phyloP scores from a whole-genome alignment of 2,888 invertebrate genomes.

The Thymelicus acteon region DNA sequence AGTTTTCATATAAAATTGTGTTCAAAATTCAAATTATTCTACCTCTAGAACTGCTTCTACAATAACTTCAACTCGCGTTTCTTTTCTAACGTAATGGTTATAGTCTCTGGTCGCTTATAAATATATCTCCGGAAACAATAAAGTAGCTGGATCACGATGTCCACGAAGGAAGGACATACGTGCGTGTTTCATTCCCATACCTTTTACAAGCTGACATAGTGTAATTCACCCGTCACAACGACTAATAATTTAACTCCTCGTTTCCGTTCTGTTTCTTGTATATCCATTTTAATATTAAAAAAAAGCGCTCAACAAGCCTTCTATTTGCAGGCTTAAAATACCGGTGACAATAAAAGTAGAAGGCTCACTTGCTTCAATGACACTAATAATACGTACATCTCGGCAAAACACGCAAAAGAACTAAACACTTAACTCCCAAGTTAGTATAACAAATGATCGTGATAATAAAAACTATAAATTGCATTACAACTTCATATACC shows the following conservation, averaged over 20 bases:
- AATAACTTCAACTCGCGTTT: not conserved
- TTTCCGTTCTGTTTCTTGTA: slow-evolving; percentile 22
- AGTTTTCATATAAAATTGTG: not conserved
- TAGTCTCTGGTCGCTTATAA: slow-evolving; percentile 9
- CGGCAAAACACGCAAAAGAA: not conserved
- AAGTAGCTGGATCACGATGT: slow-evolving; percentile 14
- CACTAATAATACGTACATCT: not conserved
- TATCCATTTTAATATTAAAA: slow-evolving; percentile 1
- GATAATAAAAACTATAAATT: slow-evolving; percentile 14
- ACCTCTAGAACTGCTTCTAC: not conserved
- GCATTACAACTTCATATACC: slow-evolving; percentile 29
- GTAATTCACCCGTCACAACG: slow-evolving; percentile 21
- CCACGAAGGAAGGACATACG: slow-evolving; percentile 18
- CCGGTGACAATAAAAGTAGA: slow-evolving; percentile 8
- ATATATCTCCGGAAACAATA: slow-evolving; percentile 34
- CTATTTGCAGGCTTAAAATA: not conserved
- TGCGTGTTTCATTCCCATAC: slow-evolving; percentile 16
- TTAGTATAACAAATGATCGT: not conserved
- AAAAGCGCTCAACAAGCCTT: not conserved
- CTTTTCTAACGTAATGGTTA: not conserved
- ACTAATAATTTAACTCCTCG: slow-evolving; percentile 27
- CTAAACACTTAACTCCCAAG: not conserved
- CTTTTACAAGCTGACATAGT: slow-evolving; percentile 5
- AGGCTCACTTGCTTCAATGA: not conserved
- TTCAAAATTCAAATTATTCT: not conserved